Evolutionary conservation across 2,113 vertebrate genomes (phyloP), one percentile per base, ranked within the genome.

Genomic region (Anguilla rostrata): DNA sequence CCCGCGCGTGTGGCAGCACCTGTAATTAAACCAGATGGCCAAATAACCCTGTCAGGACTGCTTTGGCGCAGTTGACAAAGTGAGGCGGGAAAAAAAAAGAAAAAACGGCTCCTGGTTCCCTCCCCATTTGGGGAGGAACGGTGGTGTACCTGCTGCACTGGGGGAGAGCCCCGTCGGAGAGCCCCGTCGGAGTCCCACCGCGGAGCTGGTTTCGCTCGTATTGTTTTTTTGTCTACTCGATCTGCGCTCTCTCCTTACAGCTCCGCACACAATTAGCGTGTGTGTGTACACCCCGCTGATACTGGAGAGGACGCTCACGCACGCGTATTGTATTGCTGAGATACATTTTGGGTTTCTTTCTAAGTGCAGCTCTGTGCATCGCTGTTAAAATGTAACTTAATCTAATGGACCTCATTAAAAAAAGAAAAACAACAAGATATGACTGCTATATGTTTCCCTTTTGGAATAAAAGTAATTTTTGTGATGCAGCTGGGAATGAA

Each of bases 11-110:
- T 91, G 90, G 90, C 88, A 85, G 91, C 91, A 93, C 93, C 92
- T 94, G 91, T 93, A 95, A 95, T 94, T 93, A 95, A 94, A 91
- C 91, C 94, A 94, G 92, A 95, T 94, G 94, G 92, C 92, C 93
- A 94, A 92, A 93, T 91, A 91, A 91, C 90, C 91, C 90, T 90
- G 88, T 94, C 90, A 92, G 86, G 91, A 66, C 85, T 86, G 89
- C 83, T 83, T 87, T 81, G 75, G 63, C 40, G 66, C 71, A 78
- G 43, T 90, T 92, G 93, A 92, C 92, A 90, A 90, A 93, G 90
- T 84, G 87, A 87, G 85, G 84, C 87, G 34, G 34, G 34, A 34
- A 34, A 34, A 34, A 34, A 34, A 34, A 34, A 34, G 3, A 46
- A 86, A 90, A 91, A 90, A 85, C 85, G 83, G 84, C 85, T 87